These are phyloP conservation scores for Prosopocoilus inquinatus DNA, from an alignment of 2,888 invertebrate species.

Conservation along the genomic window DNA sequence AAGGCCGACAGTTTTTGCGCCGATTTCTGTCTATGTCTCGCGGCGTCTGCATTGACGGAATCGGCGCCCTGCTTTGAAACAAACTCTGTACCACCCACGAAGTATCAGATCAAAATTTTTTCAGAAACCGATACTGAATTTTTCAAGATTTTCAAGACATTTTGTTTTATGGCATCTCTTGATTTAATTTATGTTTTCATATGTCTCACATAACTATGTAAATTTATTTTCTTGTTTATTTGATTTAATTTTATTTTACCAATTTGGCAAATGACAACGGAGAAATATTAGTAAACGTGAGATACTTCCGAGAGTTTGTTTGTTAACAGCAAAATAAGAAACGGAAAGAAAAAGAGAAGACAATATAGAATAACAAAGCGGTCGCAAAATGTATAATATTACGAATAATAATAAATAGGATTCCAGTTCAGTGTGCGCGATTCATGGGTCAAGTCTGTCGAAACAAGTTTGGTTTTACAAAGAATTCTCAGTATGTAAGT, in stretches of 20 bases:
- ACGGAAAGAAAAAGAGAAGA: too few relatives aligned
- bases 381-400: conserved; percentile 1
- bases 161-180: too few relatives aligned
- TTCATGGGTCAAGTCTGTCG: conserved; percentile 14
- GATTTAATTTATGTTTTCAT: too few relatives aligned
- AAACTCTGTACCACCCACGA: conserved; percentile 23
- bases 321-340: too few relatives aligned
- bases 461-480: conserved; percentile 23
- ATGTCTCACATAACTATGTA: too few relatives aligned
- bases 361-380: not conserved
- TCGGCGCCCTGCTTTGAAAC: conserved; percentile 20
- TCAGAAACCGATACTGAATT: too few relatives aligned
- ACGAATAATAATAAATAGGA: conserved; percentile 6
- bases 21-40: conserved; percentile 17
- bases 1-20: conserved; percentile 22
- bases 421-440: conserved; percentile 7
- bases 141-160: too few relatives aligned
- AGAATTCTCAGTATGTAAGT: conserved; percentile 27
- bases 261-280: too few relatives aligned
- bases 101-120: conserved; percentile 2
- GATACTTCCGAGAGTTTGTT: too few relatives aligned
- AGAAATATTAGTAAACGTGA: too few relatives aligned
- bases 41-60: conserved; percentile 23
- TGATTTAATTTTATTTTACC: too few relatives aligned
- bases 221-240: too few relatives aligned